Conservation (phyloP, 2,797 vertebrate species). For the Helostoma temminkii region DNA sequence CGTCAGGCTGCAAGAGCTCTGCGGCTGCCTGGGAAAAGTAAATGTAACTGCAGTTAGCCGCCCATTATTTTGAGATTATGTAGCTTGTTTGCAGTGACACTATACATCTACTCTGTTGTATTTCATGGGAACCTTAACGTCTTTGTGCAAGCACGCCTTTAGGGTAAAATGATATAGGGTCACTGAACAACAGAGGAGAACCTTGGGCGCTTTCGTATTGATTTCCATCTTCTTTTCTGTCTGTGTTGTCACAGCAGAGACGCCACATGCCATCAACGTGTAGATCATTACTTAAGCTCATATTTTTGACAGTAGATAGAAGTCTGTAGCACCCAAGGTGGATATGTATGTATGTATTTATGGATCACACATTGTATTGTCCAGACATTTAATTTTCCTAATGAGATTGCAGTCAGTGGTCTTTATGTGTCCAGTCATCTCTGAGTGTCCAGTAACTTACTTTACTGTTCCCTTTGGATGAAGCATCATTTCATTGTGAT, state of each 20-base stretch:
- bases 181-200: constrained; percentile 50
- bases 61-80: constrained; percentile 18
- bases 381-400: constrained; percentile 55
- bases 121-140: constrained; percentile 36
- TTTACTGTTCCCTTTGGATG: constrained; percentile 57
- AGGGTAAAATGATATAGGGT: constrained; percentile 59
- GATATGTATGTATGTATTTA: too few species aligned
- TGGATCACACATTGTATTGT: background rate
- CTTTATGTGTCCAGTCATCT: constrained; percentile 28
- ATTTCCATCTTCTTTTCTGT: constrained; percentile 50
- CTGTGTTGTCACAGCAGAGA: constrained; percentile 31
- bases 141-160: constrained; percentile 37
- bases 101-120: constrained; percentile 7
- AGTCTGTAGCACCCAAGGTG: too few species aligned
- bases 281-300: constrained; percentile 11
- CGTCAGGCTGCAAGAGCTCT: constrained; percentile 11
- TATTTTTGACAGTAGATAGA: background rate
- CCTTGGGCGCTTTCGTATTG: constrained; percentile 47
- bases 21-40: constrained; percentile 10
- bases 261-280: constrained; percentile 12
- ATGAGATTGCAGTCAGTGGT: constrained; percentile 37
- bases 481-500: constrained; percentile 55
- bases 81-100: background rate
- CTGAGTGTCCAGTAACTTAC: constrained; percentile 66
- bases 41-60: constrained; percentile 6